Evolutionary conservation across 1,140 invertebrate species (phyloP), one percentile per base, ranked within the genome.

Genomic region (Eurytemora carolleeae): DNA sequence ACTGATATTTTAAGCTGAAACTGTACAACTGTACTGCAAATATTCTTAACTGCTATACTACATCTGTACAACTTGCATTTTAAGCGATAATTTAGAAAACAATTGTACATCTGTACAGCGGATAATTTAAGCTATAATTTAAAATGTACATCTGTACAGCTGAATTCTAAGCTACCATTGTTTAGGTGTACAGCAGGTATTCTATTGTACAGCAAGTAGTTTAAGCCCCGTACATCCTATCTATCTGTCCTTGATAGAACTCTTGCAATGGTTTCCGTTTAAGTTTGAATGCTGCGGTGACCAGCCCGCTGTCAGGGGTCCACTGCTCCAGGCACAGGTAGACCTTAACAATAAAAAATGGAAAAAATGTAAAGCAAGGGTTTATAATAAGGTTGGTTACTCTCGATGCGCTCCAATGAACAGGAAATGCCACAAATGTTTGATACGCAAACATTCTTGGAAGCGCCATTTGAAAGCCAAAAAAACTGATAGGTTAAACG

Each of bases 271-370:
- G 85, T 78, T 92, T 94, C 65, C 94, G 78, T 73, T 94, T 95
- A 65, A 98, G 77, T 75, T 98, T 98, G 73, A 96, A 91, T 53
- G 94, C 92, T 65, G 94, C 94, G 16, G 94, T 98, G 0, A 80
- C 89, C n/a, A 98, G 78, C 31, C 91, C 92, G 78, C 86, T 87
- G 70, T 94, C 31, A 44, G n/a, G 31, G 31, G 31, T 44, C 31
- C 31, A 44, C 31, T 44, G 31, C n/a, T 44, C 31, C 31, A 44
- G n/a, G n/a, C 31, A 44, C n/a, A 44, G 31, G 31, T 44, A n/a
- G 61, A 60, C 31, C 53, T 60, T 57, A 18, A 56, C 26, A 18
- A 7, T n/a, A n/a, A n/a, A n/a, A n/a, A n/a, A n/a, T n/a, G n/a
- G n/a, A n/a, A n/a, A n/a, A n/a, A n/a, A 56, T 56, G n/a, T 31